Evolutionary conservation across 1,140 invertebrate genomes (phyloP), one percentile per base, ranked within the genome.

Genomic region (Papilio machaon): DNA sequence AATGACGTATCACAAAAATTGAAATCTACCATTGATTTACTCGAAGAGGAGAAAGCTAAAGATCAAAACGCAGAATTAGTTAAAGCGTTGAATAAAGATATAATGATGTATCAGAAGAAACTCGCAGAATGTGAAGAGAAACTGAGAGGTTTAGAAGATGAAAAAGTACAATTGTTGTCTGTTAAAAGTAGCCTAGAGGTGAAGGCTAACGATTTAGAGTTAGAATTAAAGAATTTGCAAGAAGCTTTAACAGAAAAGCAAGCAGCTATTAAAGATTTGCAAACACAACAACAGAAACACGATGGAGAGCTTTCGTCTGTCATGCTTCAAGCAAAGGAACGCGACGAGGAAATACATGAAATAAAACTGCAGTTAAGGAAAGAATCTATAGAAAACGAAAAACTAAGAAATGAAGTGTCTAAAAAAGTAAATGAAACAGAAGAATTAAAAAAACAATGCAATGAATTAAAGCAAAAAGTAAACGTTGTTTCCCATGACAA

Each of bases 331-430:
- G 90, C 94, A 38, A 94, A 92, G 83, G 91, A 95, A 60, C 96
- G 95, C 84, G 94, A 96, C 84, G 89, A 95, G 88, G 95, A 96
- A 85, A 95, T 96, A 81, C 93, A 95, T 58, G 91, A 94, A 91
- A 92, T 95, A 76, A 95, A 95, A 81, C 85, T 93, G 77, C 90
- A 94, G 73, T 80, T 95, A n/a, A 87, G 92, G 81, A 94, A 94
- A 87, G 92, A 95, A 86, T 95, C 94, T n/a, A 93, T 93, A 76
- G 92, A 94, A 84, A 94, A 95, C 88, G 91, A 93, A 85, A 94
- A 93, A 82, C 82, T 94, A 67, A 90, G 90, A 73, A 90, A 82
- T 35, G 83, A 79, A 77, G 81, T 94, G 73, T 79, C 85, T 67
- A 86, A 93, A 80, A 90, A 90, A 87, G 83, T 91, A 19, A 85